phyloP scores from a whole-genome alignment of 1,140 invertebrate genomes.

The Zaprionus davidi region DNA sequence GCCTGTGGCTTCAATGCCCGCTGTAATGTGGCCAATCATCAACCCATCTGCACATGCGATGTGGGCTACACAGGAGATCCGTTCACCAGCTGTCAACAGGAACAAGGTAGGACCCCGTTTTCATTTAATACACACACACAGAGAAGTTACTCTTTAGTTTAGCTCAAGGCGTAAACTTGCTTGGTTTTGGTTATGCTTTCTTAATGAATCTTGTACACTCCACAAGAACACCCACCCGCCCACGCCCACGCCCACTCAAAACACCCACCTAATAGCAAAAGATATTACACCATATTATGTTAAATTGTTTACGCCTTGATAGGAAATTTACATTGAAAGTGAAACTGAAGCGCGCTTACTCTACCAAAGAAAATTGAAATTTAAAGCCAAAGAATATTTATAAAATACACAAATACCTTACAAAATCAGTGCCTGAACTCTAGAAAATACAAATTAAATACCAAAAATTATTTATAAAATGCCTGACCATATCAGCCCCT shows the following conservation, averaged over 20 bases:
- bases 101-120: constrained; percentile 85
- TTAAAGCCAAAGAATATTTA: neutral
- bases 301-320: constrained; percentile 57
- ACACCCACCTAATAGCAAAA: constrained; percentile 28
- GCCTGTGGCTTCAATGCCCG: constrained; percentile 89
- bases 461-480: constrained; percentile 1
- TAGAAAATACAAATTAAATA: neutral
- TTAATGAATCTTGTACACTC: constrained; percentile 16
- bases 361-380: constrained; percentile 3
- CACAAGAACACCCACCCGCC: neutral
- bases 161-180: constrained; percentile 69
- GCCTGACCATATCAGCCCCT: neutral
- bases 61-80: constrained; percentile 91
- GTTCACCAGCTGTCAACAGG: constrained; percentile 88
- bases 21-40: constrained; percentile 89
- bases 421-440: constrained; percentile 23
- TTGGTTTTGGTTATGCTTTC: constrained; percentile 62
- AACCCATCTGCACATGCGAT: constrained; percentile 89
- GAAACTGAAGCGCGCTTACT: constrained; percentile 50
- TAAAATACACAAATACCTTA: constrained; percentile 2
- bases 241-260: constrained; percentile 24
- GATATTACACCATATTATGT: constrained; percentile 24
- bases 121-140: constrained; percentile 31
- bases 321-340: constrained; percentile 30
- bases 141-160: constrained; percentile 27